Evolutionary conservation across 2,797 vertebrate species (phyloP), one percentile per base, ranked within the genome.

Genomic region (Fringilla coelebs): DNA sequence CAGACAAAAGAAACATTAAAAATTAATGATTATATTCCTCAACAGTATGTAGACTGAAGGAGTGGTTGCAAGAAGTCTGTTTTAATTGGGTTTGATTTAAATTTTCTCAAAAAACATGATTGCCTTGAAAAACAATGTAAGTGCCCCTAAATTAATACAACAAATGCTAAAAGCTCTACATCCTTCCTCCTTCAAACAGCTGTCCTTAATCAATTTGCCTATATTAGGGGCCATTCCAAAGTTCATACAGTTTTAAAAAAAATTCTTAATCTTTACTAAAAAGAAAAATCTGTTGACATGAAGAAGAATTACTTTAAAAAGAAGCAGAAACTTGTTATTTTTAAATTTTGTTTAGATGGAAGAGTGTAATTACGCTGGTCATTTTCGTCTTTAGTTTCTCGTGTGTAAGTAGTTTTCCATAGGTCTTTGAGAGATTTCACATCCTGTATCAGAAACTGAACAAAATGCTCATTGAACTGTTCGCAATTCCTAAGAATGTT

Each of bases 1-100:
- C 32, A 95, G 77, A 95, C 92, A 94, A 95, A 95, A 94, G 91
- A 76, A 93, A 49, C 90, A 84, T 95, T 79, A 90, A 96, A 92
- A 92, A 93, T 92, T 86, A 71, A 95, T 80, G 18, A 36, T 76
- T 41, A 16, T 90, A 29, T 82, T 85, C 61, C 67, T 85, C 52
- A 90, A 76, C 34, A 85, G 65, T 32, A 34, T 85, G 63, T 67
- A 89, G 77, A 43, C 67, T 67, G 71, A 76, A 89, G 63, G 60
- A 34, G 15, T 62, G 45, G 17, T 76, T 94, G 68, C 67, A 34
- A 84, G 32, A 51, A n/a, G 68, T 32, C 54, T 93, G 0, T 61
- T 85, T 75, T 76, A 80, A 74, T 49, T 74, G 3, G 14, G 16
- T 43, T 79, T 78, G 43, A 66, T 38, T 88, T 81, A 55, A 16